These are phyloP conservation scores for Lamprologus lemairii DNA, from an alignment of 2,113 vertebrate genomes.

Conservation along the genomic window DNA sequence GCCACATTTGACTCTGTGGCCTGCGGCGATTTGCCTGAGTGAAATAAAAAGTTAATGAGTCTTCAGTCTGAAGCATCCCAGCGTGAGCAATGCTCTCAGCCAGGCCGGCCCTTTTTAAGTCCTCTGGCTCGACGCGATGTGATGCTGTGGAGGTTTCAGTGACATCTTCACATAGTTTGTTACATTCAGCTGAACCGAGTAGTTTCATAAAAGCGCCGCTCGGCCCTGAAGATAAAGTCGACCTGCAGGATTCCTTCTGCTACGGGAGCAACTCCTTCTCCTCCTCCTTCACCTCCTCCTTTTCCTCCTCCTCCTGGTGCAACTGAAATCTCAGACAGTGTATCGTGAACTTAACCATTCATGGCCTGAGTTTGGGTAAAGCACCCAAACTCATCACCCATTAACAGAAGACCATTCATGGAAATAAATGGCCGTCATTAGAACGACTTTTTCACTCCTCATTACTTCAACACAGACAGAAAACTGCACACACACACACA, in stretches of 20 bases:
- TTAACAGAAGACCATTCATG: neutral
- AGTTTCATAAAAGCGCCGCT: neutral
- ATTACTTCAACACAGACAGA: neutral
- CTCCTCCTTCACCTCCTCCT: neutral
- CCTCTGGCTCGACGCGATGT: neutral
- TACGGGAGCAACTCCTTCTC: neutral
- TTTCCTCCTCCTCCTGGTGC: neutral
- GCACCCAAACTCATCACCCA: neutral
- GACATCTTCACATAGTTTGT: neutral
- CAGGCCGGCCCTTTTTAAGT: neutral
- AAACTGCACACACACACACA: neutral
- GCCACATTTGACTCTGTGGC: neutral
- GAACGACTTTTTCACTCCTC: neutral
- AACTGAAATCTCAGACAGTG: neutral
- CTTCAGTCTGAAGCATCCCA: neutral
- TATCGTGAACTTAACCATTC: neutral
- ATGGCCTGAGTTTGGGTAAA: neutral
- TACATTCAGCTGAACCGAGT: neutral
- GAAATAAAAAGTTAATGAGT: neutral
- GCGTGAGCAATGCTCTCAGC: neutral
- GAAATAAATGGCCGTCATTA: neutral
- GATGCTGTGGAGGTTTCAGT: neutral
- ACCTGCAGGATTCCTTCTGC: neutral
- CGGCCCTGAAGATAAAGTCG: neutral
- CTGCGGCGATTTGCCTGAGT: neutral